Evolutionary conservation across 2,888 invertebrate genomes (phyloP), one percentile per base, ranked within the genome.

Genomic region (Globia sparganii): DNA sequence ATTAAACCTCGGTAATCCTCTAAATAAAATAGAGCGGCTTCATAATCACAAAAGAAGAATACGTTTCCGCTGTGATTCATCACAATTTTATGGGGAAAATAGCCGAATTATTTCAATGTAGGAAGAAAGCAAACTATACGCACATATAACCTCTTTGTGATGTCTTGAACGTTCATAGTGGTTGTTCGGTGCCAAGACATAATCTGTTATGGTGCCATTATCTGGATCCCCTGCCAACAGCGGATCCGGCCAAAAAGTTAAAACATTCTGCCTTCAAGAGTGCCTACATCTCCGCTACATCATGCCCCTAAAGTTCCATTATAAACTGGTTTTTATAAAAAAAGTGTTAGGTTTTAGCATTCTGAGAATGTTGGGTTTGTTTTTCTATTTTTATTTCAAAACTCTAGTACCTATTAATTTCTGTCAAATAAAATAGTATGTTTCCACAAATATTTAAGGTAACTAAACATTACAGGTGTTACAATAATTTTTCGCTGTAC

Each of bases 181-280:
- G 89, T 87, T 91, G 90, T 87, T 91, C 87, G 90, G 92, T 96
- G 96, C 96, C 96, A 96, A 96, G 95, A 95, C 93, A 95, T 96
- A 96, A 96, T 96, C 96, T 95, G 95, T 95, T 95, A 95, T 95
- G 95, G 95, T 94, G 95, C 95, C 95, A 94, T 95, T 95, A 95
- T 95, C 95, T 93, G 91, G 91, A 93, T 92, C 91, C 91, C 91
- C 92, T 95, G 96, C 96, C 96, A 95, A 95, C 94, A 91, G 89
- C 87, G 91, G 90, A 92, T 92, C 91, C 91, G 90, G 94, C 94
- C 93, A 94, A 94, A 89, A 92, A 92, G 91, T 93, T 92, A 92
- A 93, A 92, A 92, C 93, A 92, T 92, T 92, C 89, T 91, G 90
- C 90, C 91, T 93, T 92, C 85, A 86, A 90, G 90, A 91, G 86